A percentile compares a stretch with the other conserved stretches of the same genome.
Conservation (phyloP, 1,140 invertebrate genomes). For the Caenorhabditis remanei region DNA sequence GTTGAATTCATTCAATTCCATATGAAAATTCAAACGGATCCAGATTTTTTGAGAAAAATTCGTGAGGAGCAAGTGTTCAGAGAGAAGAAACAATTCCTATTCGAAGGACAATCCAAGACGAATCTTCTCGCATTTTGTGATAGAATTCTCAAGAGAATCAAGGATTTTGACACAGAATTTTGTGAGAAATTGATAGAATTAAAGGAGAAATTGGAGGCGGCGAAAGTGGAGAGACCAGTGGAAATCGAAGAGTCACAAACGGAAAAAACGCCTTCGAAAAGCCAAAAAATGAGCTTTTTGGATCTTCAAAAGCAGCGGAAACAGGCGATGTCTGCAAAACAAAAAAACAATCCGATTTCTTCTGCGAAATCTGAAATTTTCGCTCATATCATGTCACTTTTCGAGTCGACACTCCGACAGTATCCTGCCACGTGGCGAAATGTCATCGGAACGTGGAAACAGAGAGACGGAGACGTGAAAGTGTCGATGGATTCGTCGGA, state of each 20-base stretch:
- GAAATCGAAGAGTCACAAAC: not conserved
- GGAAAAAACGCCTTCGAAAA: not conserved
- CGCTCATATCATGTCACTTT: slow-evolving; percentile 5
- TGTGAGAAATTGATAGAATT: not conserved
- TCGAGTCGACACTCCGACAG: not conserved
- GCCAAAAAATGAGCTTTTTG: not conserved
- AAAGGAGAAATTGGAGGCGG: not conserved
- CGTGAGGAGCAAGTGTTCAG: not conserved
- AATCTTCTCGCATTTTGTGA: not conserved
- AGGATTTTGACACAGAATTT: not conserved
- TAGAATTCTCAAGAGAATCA: not conserved
- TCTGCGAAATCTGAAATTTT: slow-evolving; percentile 13
- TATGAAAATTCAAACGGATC: not conserved
- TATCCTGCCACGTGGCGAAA: slow-evolving; percentile 25
- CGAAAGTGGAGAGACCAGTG: not conserved
- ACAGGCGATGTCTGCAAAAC: not conserved
- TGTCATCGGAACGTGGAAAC: not conserved
- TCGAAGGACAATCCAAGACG: not conserved
- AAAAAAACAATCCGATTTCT: not conserved
- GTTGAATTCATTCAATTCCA: not conserved
- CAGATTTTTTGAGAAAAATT: not conserved
- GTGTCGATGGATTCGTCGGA: not conserved
- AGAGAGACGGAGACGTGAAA: not conserved
- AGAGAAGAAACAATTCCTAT: not conserved
- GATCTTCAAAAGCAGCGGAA: not conserved